Evolutionary conservation across 2,888 invertebrate genomes (phyloP).

Genomic region (Cataglyphis cursor): DNA sequence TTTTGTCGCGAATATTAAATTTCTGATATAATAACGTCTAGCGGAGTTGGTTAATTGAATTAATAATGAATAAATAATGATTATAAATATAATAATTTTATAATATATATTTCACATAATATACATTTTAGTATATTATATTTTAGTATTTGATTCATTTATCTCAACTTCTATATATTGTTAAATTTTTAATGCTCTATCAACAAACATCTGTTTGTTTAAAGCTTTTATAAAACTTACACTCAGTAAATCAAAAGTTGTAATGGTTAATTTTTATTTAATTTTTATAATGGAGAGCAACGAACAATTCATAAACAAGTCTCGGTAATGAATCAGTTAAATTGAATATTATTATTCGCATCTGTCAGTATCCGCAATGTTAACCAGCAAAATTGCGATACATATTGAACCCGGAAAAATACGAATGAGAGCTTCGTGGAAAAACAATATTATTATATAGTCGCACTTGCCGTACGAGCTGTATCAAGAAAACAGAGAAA

Average conservation of each 20-base stretch:
- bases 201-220: constrained; percentile 23
- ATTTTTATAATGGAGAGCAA: constrained; percentile 15
- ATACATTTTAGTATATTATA: not conserved
- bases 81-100: not conserved
- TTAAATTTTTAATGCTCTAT: constrained; percentile 7
- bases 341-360: constrained; percentile 16
- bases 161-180: not conserved
- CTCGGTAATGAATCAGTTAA: constrained; percentile 15
- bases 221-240: not conserved
- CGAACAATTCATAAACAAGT: constrained; percentile 30
- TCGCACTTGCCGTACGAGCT: not conserved
- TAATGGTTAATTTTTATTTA: constrained; percentile 24
- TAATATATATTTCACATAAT: not conserved
- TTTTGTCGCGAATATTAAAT: constrained; percentile 5
- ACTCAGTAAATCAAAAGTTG: constrained; percentile 6
- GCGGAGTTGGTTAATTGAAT: not conserved
- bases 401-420: constrained; percentile 17
- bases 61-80: constrained; percentile 3
- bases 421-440: not conserved
- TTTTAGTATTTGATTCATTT: not conserved
- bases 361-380: constrained; percentile 11
- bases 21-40: constrained; percentile 1
- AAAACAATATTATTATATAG: not conserved
- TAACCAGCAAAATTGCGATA: not conserved
- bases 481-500: constrained; percentile 33